Percentiles rank a stretch among this genome's conserved stretches.
Conservation (phyloP, 2,797 vertebrate species). For the Pipistrellus nathusii region DNA sequence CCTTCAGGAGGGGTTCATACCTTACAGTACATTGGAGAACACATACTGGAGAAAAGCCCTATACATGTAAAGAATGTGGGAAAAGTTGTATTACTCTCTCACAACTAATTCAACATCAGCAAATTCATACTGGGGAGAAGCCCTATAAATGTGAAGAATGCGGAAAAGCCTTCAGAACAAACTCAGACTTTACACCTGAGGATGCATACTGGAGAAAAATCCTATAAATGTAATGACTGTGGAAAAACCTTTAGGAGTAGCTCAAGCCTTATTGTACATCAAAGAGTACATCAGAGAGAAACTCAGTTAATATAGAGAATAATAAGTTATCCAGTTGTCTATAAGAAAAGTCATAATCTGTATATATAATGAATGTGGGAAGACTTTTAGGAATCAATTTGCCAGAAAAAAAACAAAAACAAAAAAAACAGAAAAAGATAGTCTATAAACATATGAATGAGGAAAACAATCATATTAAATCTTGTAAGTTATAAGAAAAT, state of each 20-base stretch:
- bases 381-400: background rate
- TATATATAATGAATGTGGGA: conserved; percentile 27
- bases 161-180: conserved; percentile 75
- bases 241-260: conserved; percentile 71
- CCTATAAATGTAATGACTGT: conserved; percentile 69
- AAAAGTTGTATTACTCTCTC: conserved; percentile 73
- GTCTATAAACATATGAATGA: conserved; percentile 15
- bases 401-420: background rate
- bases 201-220: conserved; percentile 76
- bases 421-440: conserved; percentile 23
- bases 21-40: conserved; percentile 77
- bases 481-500: conserved; percentile 35
- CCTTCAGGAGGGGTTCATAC: conserved; percentile 73
- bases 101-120: conserved; percentile 79
- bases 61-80: conserved; percentile 66
- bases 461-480: background rate
- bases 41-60: conserved; percentile 77
- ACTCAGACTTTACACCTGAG: conserved; percentile 73
- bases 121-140: conserved; percentile 69
- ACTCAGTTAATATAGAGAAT: conserved; percentile 22
- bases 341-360: background rate
- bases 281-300: conserved; percentile 70
- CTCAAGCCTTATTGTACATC: conserved; percentile 74
- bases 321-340: background rate
- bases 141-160: conserved; percentile 73